Conservation (phyloP, 2,113 vertebrate genomes). For the Trichechus manatus region DNA sequence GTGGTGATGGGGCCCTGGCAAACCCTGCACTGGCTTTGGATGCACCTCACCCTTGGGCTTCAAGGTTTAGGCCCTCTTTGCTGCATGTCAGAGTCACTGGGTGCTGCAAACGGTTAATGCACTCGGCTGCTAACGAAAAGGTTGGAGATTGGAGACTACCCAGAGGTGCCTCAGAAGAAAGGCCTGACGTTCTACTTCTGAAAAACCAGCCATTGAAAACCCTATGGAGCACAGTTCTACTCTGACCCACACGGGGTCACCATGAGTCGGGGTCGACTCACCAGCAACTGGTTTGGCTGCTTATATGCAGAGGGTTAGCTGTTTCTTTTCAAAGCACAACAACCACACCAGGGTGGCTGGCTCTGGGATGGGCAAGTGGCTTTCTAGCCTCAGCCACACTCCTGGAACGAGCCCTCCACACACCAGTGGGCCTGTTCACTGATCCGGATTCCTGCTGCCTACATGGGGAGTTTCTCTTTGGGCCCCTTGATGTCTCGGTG, state of each 20-base stretch:
- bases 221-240: no score
- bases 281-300: not conserved
- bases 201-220: no score
- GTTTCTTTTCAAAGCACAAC: not conserved
- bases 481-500: not conserved
- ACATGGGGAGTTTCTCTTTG: not conserved
- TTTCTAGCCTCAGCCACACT: not conserved
- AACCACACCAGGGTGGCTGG: not conserved
- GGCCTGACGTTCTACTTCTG: no score
- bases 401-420: not conserved
- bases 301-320: not conserved
- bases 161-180: no score
- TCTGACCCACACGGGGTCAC: no score
- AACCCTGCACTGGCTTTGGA: not conserved
- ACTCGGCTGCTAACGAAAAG: no score
- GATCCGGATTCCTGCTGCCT: not conserved
- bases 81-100: not conserved
- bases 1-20: rapidly evolving
- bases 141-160: no score
- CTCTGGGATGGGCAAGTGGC: not conserved
- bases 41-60: not conserved
- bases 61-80: not conserved
- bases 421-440: not conserved
- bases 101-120: not conserved
- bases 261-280: not conserved